These are phyloP conservation scores for Neodiprion fabricii DNA, from an alignment of 1,140 invertebrate genomes.

Conservation along the genomic window DNA sequence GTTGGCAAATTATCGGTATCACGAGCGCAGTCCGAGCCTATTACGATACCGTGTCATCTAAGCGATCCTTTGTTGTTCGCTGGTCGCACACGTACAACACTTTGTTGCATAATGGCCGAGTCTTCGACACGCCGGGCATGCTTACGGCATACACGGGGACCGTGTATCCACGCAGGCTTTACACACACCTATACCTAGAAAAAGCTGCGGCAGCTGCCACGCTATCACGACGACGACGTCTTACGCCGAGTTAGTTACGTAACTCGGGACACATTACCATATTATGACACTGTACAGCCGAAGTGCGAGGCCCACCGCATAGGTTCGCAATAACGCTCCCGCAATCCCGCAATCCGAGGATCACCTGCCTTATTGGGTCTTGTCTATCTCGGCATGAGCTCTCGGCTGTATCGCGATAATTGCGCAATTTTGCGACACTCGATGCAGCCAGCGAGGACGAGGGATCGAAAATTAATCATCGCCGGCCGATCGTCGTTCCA, in stretches of 20 bases:
- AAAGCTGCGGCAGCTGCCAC: neutral
- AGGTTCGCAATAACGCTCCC: neutral
- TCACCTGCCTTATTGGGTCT: no score
- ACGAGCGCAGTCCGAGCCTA: no score
- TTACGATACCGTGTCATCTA: neutral
- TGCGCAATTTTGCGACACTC: no score
- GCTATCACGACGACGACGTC: neutral
- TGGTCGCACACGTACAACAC: neutral
- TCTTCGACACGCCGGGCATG: no score
- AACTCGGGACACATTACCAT: conserved; percentile 2
- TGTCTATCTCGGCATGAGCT: no score
- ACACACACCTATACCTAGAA: neutral
- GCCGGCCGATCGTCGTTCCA: no score
- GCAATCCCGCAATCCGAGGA: no score
- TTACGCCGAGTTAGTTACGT: neutral
- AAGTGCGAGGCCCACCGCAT: neutral
- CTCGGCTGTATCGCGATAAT: no score
- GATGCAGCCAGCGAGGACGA: no score
- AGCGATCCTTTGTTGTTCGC: neutral
- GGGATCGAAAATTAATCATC: no score
- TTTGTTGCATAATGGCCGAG: neutral
- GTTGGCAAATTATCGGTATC: no score
- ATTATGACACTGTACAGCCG: neutral
- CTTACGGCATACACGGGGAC: neutral
- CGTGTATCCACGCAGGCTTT: neutral